Evolutionary conservation across 2,797 vertebrate genomes (phyloP), one percentile per base, ranked within the genome.

Genomic region (Avahi laniger): DNA sequence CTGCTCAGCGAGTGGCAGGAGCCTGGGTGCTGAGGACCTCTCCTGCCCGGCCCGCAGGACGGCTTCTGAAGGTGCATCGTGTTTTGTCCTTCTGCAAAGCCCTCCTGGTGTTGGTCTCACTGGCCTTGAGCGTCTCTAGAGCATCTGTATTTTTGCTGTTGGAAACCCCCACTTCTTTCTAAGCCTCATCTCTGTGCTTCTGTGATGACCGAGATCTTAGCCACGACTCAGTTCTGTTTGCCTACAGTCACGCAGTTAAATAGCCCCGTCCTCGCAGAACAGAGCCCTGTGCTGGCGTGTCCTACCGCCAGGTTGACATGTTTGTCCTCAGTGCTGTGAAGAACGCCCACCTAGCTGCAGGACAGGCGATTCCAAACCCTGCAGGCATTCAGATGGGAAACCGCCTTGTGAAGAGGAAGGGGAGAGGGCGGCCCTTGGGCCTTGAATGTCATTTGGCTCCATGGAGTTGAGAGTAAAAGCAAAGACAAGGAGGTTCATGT

Each of bases 161-260:
- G 43, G 54, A 35, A 13, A 22, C 57, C 3, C 13, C 33, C 28
- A 1, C 46, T 46, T 26, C 6, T 33, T 22, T 12, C n/a, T 18
- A 46, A 24, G 14, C 72, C 35, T 24, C 20, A 2, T 20, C 38
- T 59, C 41, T 14, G 2, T 13, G 13, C 17, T 48, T 63, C 15
- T 52, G 6, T 79, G 17, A 41, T 18, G 2, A 28, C 43, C 6
- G 18, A 70, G 7, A 11, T 35, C 22, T 30, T 43, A 22, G 57
- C 28, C 33, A 1, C 9, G 0, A 13, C 30, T 15, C 1, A 5
- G 35, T 33, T 12, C 63, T 1, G 0, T 24, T 33, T 15, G 5
- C 57, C 54, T 35, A 0, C 0, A 4, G 2, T 35, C 67, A 20
- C 6, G 4, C 18, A 1, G 1, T 33, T 41, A 5, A 18, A 43